Evolutionary conservation across 2,888 invertebrate genomes (phyloP), one percentile per base, ranked within the genome.

Genomic region (Drosophila eohydei): DNA sequence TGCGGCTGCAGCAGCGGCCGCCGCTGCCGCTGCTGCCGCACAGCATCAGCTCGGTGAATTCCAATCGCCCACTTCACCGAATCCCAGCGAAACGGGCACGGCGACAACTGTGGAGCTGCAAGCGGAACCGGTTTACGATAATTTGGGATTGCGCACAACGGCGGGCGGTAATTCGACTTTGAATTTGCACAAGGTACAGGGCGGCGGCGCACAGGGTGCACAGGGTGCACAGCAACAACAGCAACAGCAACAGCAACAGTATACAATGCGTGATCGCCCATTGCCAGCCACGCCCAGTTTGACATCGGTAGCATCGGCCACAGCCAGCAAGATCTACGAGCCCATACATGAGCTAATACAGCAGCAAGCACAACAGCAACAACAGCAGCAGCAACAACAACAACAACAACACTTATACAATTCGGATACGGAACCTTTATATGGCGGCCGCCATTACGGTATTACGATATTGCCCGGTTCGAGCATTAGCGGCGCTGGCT

Each of bases 91-190:
- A 74, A 90, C 92, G 93, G 95, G 76, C 84, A 92, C 91, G 1
- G 91, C 91, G 4, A 84, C 86, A 6, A 91, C 91, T 91, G 94
- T 95, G 81, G 92, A 92, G 43, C 93, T 94, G 34, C 94, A 95
- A 64, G 96, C 96, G 85, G 97, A 97, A 88, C 97, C 97, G 0
- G 94, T 97, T 30, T 97, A 97, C 91, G 97, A 97, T 90, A 97
- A 97, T 91, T 93, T 97, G 52, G 97, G 97, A 0, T 93, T 96
- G 21, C 94, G 97, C 58, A 97, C 97, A 21, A 97, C 97, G 21
- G 97, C 96, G 21, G 96, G 97, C 75, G 97, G 97, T n/a, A 96
- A 96, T 90, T 97, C 96, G 4, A 95, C 95, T 12, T 93, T 96
- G 38, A 97, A 96, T 62, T 92, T 97, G 63, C 96, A 97, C 91